Evolutionary conservation across 2,797 vertebrate species (phyloP), one percentile per base, ranked within the genome.

Genomic region (Neosilurus hyrtlii): DNA sequence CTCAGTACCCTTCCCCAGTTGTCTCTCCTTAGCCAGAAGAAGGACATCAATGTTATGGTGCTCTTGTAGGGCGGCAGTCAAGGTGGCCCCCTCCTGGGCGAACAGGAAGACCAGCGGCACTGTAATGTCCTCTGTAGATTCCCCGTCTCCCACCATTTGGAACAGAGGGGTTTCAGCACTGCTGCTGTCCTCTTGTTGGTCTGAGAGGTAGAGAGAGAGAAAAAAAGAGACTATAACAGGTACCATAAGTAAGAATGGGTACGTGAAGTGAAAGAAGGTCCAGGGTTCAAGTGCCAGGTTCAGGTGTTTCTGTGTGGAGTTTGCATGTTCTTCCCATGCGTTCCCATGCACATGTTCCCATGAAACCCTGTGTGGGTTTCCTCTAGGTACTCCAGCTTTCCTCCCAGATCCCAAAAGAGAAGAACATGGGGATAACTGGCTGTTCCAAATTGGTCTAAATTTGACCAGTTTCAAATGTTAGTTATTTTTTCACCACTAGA

Each of bases 131-230:
- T 90, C 89, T 1, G 92, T 94, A 73, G 93, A 87, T 79, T 93
- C 93, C 0, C 94, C 95, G 9, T 96, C 95, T 24, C 94, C 95
- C 18, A 95, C 94, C 95, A 96, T 96, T 89, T 96, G 95, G 85
- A 96, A 96, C 22, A 95, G 94, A 9, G 94, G 94, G 0, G 94
- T 94, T 15, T 94, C 94, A 61, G 93, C 90, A 5, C 92, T 95
- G 75, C 90, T 95, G 78, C 94, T 95, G 68, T 93, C 95, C 67
- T 94, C 93, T 6, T 88, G 90, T 82, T 95, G 92, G 89, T 96
- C 95, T 96, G 87, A 56, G 12, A 63, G 57, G 43, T 43, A 62
- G 10, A 37, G 24, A 84, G 43, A 59, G 2, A 22, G 9, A 4
- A 18, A 3, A 6, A 11, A n/a, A 35, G 11, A 26, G 26, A 0